A percentile compares a stretch with the other conserved stretches of the same genome.
These are phyloP conservation scores for Falco rusticolus DNA, from an alignment of 2,797 vertebrate genomes.

Conservation along the genomic window DNA sequence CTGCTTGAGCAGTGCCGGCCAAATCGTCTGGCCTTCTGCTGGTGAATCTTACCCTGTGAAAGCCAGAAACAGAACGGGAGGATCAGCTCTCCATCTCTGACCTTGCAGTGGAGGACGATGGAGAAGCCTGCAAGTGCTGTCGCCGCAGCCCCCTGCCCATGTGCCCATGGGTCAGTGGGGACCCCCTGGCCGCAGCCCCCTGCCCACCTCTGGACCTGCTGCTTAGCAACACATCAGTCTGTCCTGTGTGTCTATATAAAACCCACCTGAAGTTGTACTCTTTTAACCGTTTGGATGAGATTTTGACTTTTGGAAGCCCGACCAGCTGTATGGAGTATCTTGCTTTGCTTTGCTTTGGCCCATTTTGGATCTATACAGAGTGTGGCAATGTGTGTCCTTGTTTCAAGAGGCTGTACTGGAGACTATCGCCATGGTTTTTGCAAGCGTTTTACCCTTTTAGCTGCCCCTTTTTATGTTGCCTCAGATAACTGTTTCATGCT, in stretches of 20 bases:
- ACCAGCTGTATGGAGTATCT: neutral
- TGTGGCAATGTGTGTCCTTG: neutral
- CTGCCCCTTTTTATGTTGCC: neutral
- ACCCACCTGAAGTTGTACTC: neutral
- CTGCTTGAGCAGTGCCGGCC: neutral
- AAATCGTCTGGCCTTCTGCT: neutral
- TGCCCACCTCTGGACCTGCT: fast-evolving
- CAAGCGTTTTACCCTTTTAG: neutral
- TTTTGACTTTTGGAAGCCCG: neutral
- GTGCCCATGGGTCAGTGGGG: fast-evolving
- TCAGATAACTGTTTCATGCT: neutral
- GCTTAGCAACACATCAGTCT: neutral
- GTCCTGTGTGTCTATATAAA: fast-evolving
- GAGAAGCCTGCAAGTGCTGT: neutral
- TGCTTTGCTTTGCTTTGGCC: neutral
- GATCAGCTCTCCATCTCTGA: neutral
- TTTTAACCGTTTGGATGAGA: neutral
- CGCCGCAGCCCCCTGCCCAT: fast-evolving
- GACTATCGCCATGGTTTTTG: neutral
- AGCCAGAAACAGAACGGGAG: neutral
- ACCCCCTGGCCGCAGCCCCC: fast-evolving
- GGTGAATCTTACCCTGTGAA: neutral
- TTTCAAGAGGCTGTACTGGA: neutral
- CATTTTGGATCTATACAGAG: neutral
- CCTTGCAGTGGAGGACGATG: neutral